phyloP scores from a whole-genome alignment of 2,888 invertebrate genomes.

The Volucella zonaria region DNA sequence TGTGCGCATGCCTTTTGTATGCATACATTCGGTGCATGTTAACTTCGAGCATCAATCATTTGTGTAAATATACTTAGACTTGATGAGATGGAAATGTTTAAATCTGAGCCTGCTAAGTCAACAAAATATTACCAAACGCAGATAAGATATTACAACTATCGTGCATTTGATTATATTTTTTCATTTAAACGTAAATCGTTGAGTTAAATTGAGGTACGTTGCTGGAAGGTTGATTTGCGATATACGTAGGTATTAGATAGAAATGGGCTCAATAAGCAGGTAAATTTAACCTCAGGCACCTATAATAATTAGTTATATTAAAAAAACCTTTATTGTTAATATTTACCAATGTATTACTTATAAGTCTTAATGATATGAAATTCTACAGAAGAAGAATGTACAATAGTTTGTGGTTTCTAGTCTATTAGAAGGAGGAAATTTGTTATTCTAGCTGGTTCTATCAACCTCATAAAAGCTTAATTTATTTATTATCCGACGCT shows the following conservation, averaged over 20 bases:
- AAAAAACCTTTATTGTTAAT: no score
- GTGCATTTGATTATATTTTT: not conserved
- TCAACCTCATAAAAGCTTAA: no score
- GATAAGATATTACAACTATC: constrained; percentile 28
- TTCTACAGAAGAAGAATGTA: no score
- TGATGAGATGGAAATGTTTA: constrained; percentile 64
- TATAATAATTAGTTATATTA: no score
- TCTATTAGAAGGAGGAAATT: no score
- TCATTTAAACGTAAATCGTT: constrained; percentile 33
- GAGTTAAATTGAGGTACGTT: constrained; percentile 22
- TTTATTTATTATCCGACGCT: no score
- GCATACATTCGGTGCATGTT: constrained; percentile 19
- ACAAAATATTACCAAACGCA: constrained; percentile 34
- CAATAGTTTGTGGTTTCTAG: no score
- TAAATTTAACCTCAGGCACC: no score
- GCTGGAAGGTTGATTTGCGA: not conserved
- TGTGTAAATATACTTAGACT: constrained; percentile 68
- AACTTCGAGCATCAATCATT: constrained; percentile 64
- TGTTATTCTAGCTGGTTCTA: no score
- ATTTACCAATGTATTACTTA: no score
- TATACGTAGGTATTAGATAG: not conserved
- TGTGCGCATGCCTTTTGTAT: constrained; percentile 47
- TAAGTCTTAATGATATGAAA: no score
- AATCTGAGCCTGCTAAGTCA: constrained; percentile 54
- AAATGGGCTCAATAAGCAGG: no score